A percentile compares a stretch with the other conserved stretches of the same genome.
Evolutionary conservation across 2,113 vertebrate genomes (phyloP).

Genomic region (Todiramphus saurophagus): DNA sequence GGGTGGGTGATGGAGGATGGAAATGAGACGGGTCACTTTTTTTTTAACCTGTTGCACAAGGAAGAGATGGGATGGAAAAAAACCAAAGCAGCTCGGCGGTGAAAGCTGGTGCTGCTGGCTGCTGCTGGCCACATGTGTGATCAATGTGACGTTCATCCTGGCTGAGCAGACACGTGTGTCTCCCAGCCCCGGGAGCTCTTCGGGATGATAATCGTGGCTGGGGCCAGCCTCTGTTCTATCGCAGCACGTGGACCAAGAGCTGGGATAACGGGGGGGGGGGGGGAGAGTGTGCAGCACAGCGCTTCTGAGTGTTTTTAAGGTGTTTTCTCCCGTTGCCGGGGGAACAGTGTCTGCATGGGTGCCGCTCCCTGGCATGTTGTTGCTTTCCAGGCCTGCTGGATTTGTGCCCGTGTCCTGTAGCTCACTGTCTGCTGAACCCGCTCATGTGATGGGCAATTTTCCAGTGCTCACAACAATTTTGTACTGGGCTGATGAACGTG

Average conservation of each 20-base stretch:
- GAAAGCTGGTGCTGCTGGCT: rapidly evolving
- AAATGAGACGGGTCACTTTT: background rate
- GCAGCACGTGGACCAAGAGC: background rate
- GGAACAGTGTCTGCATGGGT: background rate
- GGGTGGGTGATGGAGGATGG: too few relatives aligned
- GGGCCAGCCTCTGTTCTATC: background rate
- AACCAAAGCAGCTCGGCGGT: too few relatives aligned
- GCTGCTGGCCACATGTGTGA: background rate
- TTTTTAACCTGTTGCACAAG: background rate
- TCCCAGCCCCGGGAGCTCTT: background rate
- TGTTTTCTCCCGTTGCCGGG: background rate
- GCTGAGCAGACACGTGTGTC: rapidly evolving
- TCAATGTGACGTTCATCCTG: background rate
- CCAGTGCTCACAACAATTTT: background rate
- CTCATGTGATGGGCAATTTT: background rate
- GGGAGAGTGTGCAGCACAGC: rapidly evolving
- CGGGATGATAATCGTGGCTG: rapidly evolving
- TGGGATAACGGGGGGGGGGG: background rate
- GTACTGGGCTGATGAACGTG: background rate
- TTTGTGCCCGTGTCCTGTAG: background rate
- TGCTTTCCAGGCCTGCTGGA: background rate
- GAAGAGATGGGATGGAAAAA: background rate
- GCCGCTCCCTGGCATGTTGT: background rate
- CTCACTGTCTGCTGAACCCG: background rate
- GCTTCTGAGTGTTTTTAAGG: background rate